Percentiles rank a stretch among this genome's conserved stretches.
Evolutionary conservation across 2,113 vertebrate genomes (phyloP).

Genomic region (Rana temporaria): DNA sequence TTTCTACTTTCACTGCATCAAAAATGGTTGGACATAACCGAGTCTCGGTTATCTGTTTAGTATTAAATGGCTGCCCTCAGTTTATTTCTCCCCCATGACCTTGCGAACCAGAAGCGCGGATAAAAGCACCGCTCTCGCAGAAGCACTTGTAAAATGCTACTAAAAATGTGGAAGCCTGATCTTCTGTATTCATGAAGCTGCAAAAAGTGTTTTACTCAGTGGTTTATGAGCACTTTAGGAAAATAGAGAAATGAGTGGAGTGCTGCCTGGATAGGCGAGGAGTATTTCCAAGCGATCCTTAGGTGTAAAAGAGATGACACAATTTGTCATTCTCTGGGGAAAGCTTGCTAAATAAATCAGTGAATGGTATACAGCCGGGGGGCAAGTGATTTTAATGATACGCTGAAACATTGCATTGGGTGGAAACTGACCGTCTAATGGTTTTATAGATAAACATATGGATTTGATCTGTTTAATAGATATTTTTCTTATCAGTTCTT

Average conservation of each 20-base stretch:
- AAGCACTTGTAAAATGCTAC: not conserved
- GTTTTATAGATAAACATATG: too few species aligned
- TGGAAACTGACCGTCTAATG: too few species aligned
- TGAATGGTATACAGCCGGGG: not conserved
- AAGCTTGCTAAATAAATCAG: not conserved
- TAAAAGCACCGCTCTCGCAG: slow-evolving; percentile 7
- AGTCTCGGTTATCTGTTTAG: too few species aligned
- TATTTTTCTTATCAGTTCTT: too few species aligned
- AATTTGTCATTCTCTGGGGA: not conserved
- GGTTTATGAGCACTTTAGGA: not conserved
- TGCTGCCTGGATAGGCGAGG: not conserved
- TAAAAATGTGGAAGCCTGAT: not conserved
- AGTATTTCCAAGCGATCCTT: not conserved
- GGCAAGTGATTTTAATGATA: not conserved
- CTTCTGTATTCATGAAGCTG: slow-evolving; percentile 25
- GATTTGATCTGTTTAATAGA: too few species aligned
- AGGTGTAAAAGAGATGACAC: not conserved
- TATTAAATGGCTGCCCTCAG: not conserved
- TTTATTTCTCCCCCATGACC: not conserved
- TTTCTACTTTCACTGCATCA: not conserved
- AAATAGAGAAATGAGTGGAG: not conserved
- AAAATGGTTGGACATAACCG: not conserved
- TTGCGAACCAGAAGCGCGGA: not conserved
- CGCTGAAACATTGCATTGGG: too few species aligned
- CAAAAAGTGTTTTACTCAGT: slow-evolving; percentile 17